These are phyloP conservation scores for Lycodopsis pacificus DNA, from an alignment of 2,797 vertebrate species.

Conservation along the genomic window DNA sequence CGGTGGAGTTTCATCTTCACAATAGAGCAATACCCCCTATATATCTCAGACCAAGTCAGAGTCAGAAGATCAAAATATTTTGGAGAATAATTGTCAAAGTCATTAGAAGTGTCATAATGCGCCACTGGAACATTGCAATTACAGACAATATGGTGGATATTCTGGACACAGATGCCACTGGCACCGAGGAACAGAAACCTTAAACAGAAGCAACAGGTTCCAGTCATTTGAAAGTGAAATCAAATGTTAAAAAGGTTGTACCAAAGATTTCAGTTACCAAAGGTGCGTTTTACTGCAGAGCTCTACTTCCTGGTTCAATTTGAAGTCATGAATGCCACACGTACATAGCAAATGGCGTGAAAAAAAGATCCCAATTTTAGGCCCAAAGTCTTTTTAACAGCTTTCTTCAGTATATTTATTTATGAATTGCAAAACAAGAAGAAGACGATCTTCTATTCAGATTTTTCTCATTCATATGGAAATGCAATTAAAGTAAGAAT, in stretches of 20 bases:
- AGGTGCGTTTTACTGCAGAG: background rate
- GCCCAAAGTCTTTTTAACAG: background rate
- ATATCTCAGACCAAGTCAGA: background rate
- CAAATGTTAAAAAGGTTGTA: background rate
- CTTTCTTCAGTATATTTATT: background rate
- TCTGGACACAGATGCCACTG: background rate
- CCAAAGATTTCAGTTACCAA: background rate
- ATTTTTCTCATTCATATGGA: background rate
- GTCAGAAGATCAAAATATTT: background rate
- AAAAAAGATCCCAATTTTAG: background rate
- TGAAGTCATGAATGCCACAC: background rate
- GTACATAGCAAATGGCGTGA: background rate
- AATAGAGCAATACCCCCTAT: background rate
- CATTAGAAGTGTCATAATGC: background rate
- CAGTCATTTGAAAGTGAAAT: background rate
- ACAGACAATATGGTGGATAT: background rate
- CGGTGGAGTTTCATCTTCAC: background rate
- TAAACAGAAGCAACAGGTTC: background rate
- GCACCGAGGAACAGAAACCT: background rate
- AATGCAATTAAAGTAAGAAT: background rate
- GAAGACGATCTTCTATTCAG: background rate
- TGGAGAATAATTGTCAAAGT: background rate
- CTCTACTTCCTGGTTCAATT: background rate
- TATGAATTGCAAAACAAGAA: background rate
- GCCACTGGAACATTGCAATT: background rate